Evolutionary conservation across 2,113 vertebrate genomes (phyloP).

Genomic region (Heterocephalus glaber): DNA sequence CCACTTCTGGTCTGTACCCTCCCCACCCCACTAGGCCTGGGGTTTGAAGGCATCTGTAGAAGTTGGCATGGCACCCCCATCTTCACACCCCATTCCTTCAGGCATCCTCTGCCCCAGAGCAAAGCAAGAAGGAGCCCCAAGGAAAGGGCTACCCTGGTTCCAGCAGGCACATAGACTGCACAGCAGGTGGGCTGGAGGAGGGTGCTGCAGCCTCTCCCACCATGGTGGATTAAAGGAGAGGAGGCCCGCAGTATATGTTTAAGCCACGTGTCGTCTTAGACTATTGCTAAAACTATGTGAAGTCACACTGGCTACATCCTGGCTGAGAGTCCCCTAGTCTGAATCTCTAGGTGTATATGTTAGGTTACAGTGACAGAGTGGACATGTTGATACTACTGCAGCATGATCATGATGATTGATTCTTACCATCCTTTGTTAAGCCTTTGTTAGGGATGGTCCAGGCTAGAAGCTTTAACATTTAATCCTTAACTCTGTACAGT

Average conservation of each 20-base stretch:
- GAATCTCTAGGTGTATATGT: not conserved
- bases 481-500: not conserved
- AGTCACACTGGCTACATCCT: not conserved
- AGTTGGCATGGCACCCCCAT: not conserved
- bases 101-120: conserved; percentile 6
- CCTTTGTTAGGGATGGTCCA: not conserved
- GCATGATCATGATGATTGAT: not conserved
- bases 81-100: not conserved
- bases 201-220: not conserved
- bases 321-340: not conserved
- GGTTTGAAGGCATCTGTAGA: not conserved
- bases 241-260: not conserved
- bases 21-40: conserved; percentile 38
- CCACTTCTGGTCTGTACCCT: conserved; percentile 42
- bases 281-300: not conserved
- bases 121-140: conserved; percentile 10
- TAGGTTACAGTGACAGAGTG: not conserved
- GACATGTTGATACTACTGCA: not conserved
- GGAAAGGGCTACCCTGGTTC: not conserved
- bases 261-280: not conserved
- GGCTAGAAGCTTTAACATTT: not conserved
- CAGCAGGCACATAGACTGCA: not conserved
- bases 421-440: not conserved
- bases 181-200: not conserved
- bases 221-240: not conserved